Evolutionary conservation across 2,888 invertebrate genomes (phyloP), one percentile per base, ranked within the genome.

Genomic region (Eudasyphora cyanicolor): DNA sequence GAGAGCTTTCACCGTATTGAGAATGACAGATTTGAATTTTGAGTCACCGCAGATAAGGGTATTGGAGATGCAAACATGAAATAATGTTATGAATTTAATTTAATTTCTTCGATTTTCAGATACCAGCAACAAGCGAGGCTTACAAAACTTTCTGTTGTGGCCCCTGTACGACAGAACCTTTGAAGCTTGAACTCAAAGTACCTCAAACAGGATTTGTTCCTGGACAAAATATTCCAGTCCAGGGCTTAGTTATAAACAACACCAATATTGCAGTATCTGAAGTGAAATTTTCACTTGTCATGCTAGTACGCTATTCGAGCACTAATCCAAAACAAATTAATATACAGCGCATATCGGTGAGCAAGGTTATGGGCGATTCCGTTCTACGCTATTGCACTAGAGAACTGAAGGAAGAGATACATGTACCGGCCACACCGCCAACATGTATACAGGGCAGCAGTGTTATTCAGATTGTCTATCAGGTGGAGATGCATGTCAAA

Each of bases 1-100:
- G 89, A 94, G 94, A 88, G 95, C 95, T 1, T 97, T 97, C 88
- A 96, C 96, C 17, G 95, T 98, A 10, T 93, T 96, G 49, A 95
- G 95, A 86, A 94, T 95, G 38, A 93, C 97, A 87, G 97, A 97
- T 92, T 93, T 98, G 79, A 97, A 97, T 92, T 93, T 93, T 85
- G 95, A 95, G 76, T 85, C 88, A 54, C 87, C 87, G 0, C 86
- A 87, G 32, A 77, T 89, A 1, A 87, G 85, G 69, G 90, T 90
- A n/a, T n/a, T 74, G 49, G 49, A n/a, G n/a, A n/a, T n/a, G n/a
- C n/a, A n/a, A n/a, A n/a, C n/a, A n/a, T n/a, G n/a, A n/a, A n/a
- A n/a, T n/a, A n/a, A n/a, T n/a, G n/a, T n/a, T n/a, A n/a, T n/a
- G n/a, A n/a, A n/a, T n/a, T n/a, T n/a, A n/a, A n/a, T n/a, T n/a